Percentiles rank a stretch among this genome's conserved stretches.
Evolutionary conservation across 2,113 vertebrate genomes (phyloP).

Genomic region (Ammodramus savannarum): DNA sequence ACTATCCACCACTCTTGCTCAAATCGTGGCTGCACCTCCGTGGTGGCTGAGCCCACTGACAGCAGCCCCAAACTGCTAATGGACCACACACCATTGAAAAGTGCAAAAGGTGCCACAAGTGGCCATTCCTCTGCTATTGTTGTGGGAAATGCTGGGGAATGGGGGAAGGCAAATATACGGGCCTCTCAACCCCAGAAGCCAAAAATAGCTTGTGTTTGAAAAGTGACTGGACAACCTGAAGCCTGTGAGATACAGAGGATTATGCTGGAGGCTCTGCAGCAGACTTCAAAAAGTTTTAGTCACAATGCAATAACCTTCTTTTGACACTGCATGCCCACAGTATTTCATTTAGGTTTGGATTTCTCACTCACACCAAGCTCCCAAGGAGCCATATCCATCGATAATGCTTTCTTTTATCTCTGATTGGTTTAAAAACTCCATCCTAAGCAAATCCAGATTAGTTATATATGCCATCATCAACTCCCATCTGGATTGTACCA

Average conservation of each 20-base stretch:
- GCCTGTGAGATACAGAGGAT: not conserved
- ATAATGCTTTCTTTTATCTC: conserved; percentile 29
- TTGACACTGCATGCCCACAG: not conserved
- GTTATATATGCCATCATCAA: conserved; percentile 16
- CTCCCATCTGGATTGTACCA: conserved; percentile 21
- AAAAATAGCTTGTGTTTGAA: not conserved
- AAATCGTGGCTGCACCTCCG: not conserved
- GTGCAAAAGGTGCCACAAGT: not conserved
- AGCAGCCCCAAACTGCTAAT: not conserved
- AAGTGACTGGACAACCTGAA: not conserved
- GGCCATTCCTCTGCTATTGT: not conserved
- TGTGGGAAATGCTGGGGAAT: not conserved
- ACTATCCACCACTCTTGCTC: not conserved
- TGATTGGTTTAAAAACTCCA: conserved; percentile 10
- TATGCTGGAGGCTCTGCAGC: not conserved
- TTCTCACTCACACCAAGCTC: not conserved
- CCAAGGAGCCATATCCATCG: not conserved
- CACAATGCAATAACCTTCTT: not conserved
- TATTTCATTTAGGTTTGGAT: not conserved
- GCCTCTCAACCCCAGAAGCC: not conserved
- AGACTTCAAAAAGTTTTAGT: not conserved
- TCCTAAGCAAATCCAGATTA: not conserved
- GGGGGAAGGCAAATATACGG: not conserved
- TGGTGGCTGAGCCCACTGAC: not conserved
- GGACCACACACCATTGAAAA: not conserved